A percentile compares a stretch with the other conserved stretches of the same genome.
Evolutionary conservation across 2,888 invertebrate species (phyloP).

Genomic region (Dorcus parallelipipedus): DNA sequence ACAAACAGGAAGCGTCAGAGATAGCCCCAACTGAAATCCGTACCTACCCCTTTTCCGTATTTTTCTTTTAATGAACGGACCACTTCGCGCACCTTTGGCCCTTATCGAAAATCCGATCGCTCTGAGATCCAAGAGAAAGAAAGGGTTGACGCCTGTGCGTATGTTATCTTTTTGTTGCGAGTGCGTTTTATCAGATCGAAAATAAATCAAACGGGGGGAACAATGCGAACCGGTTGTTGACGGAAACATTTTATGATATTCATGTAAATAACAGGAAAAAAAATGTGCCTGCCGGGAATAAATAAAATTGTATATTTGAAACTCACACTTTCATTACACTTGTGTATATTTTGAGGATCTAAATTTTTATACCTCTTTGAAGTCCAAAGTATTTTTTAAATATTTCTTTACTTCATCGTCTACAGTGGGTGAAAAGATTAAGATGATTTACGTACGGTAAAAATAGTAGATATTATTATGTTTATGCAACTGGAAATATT

Average conservation of each 20-base stretch:
- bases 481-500: too few species aligned
- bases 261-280: not conserved
- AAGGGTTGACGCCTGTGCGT: conserved; percentile 24
- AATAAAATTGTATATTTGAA: too few species aligned
- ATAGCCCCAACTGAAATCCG: conserved; percentile 7
- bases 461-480: too few species aligned
- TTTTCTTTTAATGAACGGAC: conserved; percentile 4
- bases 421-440: too few species aligned
- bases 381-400: too few species aligned
- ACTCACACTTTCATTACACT: too few species aligned
- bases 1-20: conserved; percentile 24
- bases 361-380: too few species aligned
- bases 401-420: too few species aligned
- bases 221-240: conserved; percentile 4
- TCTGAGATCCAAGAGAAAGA: conserved; percentile 10
- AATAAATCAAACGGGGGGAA: conserved; percentile 19
- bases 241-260: conserved; percentile 7
- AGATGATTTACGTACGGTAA: too few species aligned
- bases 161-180: conserved; percentile 8
- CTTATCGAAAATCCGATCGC: conserved; percentile 26
- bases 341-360: too few species aligned
- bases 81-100: conserved; percentile 1
- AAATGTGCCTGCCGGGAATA: too few species aligned
- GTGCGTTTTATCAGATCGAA: conserved; percentile 21
- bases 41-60: conserved; percentile 11